These are phyloP conservation scores for Mesorhabditis sp. DNA, from an alignment of 2,888 invertebrate genomes.

Conservation along the genomic window DNA sequence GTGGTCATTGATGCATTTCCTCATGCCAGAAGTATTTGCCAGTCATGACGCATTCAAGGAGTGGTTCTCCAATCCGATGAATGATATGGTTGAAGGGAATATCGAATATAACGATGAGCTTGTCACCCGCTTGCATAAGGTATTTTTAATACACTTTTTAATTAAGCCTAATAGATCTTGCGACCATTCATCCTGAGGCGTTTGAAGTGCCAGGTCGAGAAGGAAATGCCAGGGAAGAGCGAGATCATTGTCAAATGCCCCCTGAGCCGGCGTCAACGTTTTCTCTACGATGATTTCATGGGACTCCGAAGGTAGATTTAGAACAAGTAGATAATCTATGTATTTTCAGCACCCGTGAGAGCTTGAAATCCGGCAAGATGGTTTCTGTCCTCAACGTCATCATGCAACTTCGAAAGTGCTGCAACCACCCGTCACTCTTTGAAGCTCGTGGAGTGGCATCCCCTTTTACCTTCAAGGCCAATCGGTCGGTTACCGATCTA, in stretches of 20 bases:
- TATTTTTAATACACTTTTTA: neutral
- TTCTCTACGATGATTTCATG: constrained; percentile 98
- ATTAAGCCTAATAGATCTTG: constrained; percentile 68
- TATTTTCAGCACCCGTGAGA: constrained; percentile 78
- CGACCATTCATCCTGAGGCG: constrained; percentile 87
- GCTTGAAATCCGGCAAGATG: constrained; percentile 84
- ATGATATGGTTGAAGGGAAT: constrained; percentile 89
- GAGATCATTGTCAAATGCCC: constrained; percentile 90
- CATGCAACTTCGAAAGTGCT: constrained; percentile 87
- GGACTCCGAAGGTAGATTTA: constrained; percentile 79
- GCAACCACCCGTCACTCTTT: constrained; percentile 96
- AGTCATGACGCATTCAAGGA: constrained; percentile 91
- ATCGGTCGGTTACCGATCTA: too few species aligned
- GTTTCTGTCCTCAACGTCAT: constrained; percentile 90
- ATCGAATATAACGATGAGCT: constrained; percentile 84
- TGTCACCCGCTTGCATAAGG: constrained; percentile 81
- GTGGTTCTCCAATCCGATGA: constrained; percentile 93
- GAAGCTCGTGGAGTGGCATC: constrained; percentile 91
- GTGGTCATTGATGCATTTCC: constrained; percentile 96
- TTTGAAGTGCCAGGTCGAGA: constrained; percentile 89
- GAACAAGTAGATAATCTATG: constrained; percentile 21
- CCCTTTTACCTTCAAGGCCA: constrained; percentile 68
- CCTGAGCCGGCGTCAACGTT: constrained; percentile 89
- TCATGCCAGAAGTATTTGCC: constrained; percentile 94
- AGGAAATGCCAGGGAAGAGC: constrained; percentile 92